Base-by-base conservation (phyloP, 2,113 vertebrate genomes). In the Cryptotis parvus region DNA sequence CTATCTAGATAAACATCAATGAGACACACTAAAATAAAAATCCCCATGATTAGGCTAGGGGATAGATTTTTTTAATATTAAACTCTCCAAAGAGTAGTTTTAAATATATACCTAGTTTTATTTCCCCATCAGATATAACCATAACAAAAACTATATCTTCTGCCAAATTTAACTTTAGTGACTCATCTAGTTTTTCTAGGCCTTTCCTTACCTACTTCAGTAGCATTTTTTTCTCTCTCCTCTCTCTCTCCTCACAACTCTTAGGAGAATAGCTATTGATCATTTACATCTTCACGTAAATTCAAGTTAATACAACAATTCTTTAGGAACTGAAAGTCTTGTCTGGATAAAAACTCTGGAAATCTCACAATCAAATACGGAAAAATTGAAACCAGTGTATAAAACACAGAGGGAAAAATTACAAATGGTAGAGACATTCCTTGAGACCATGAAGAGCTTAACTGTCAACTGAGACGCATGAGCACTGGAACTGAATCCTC, bases 1-100 rank as follows among this genome's bases (percentile, higher is more conserved):
- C 73, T 65, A 9, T 77, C 84, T 93, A 95, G 91, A 97, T 94
- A 92, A 93, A 94, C 76, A 82, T 82, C 81, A 88, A 15, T 84
- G 63, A 92, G 45, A 39, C 96, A 78, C n/a, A 41, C 76, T 84
- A 39, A 89, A 95, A 96, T n/a, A 89, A 35, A 79, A 9, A 58
- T 35, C 29, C 83, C 14, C 86, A 33, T 70, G 72, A 68, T 61
- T 37, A 79, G 49, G 16, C 37, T n/a, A 43, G 72, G 20, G 22
- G 15, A 33, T 14, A 22, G 49, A 3, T 35, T 58, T 84, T 85
- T 77, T n/a, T 65, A 11, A n/a, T 49, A 74, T 16, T 55, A 11
- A 87, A 65, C 90, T 84, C 52, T 45, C 49, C 66, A 81, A 31
- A 84, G 72, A 70, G 45, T 43, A 63, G 43, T n/a, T 83, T 79